Base-by-base conservation (phyloP, 1,140 invertebrate genomes). In the Yoshiicerus persimilis region DNA sequence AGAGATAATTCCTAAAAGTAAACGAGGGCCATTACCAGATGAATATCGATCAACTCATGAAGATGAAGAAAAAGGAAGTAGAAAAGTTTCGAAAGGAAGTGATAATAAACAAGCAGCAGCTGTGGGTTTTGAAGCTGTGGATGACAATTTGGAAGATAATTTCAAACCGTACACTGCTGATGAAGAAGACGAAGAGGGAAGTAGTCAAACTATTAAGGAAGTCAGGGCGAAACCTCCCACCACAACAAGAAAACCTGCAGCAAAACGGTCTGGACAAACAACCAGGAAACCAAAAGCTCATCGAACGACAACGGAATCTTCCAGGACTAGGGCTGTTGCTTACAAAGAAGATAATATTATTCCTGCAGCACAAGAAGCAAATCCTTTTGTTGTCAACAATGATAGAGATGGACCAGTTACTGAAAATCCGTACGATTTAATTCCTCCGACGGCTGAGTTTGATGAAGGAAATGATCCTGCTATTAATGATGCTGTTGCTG, bases 191-290 rank as follows among this genome's bases (percentile, higher is more conserved):
- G 32, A 30, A 41, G 87, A 64, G 10, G 85, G 84, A 83, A 86
- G 84, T 87, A 86, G 88, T 39, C 88, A 88, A 70, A 88, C 13
- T 3, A 38, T 88, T 41, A 25, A 86, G 5, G 88, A 88, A 88
- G 85, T 56, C 36, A 16, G 27, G 9, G 41, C 56, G 36, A 86
- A 25, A 20, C 27, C 47, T 20, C 38, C 38, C 5, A 9, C 39
- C 4, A 20, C 25, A 23, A 47, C 38, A 2, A 56, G 36, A 23
- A 56, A 41, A 47, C 16, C 36, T 3, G 1, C 83, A 30, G 27
- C n/a, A 1, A 84, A 30, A 84, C 5, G n/a, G 8, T 23, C 41
- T 16, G 23, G n/a, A 27, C 0, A 16, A 85, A 85, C 47, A 32
- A 85, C 38, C 13, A 23, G 25, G 11, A 47, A 34, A n/a, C 1